Conservation (phyloP, 2,888 invertebrate species). For the Pycnomerus fuliginosus region DNA sequence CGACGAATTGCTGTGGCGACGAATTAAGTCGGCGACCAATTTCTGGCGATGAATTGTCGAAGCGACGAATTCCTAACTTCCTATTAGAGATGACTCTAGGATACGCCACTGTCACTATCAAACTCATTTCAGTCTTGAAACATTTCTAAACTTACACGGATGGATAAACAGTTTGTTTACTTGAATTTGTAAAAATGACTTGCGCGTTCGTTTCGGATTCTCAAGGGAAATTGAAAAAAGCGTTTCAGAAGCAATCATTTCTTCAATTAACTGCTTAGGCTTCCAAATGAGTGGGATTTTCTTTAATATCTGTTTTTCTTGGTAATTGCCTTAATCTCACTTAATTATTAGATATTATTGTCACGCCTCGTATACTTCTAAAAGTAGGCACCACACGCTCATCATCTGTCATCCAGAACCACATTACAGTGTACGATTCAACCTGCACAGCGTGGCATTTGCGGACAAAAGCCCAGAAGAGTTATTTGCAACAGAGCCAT, state of each 20-base stretch:
- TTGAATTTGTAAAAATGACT: constrained; percentile 4
- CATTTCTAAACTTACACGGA: constrained; percentile 11
- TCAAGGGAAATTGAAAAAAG: constrained; percentile 1
- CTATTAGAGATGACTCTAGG: no score
- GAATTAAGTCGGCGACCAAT: no score
- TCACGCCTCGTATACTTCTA: constrained; percentile 15
- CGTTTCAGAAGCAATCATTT: constrained; percentile 1
- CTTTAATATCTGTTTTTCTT: no score
- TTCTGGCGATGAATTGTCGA: no score
- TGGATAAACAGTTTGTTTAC: constrained; percentile 3
- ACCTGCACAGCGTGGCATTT: constrained; percentile 9
- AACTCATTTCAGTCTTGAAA: no score
- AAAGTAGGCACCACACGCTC: constrained; percentile 17
- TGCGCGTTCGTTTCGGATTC: not conserved
- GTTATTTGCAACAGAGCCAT: constrained; percentile 3
- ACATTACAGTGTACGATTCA: constrained; percentile 12
- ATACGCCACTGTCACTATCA: no score
- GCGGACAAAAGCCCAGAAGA: constrained; percentile 14
- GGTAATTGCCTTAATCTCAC: constrained; percentile 8
- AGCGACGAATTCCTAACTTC: no score
- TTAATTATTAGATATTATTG: constrained; percentile 14
- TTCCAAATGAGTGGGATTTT: no score
- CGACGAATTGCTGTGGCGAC: no score
- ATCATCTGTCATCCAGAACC: constrained; percentile 22
- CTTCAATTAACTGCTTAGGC: no score